phyloP scores from a whole-genome alignment of 2,888 invertebrate genomes.

The Acronicta alni region DNA sequence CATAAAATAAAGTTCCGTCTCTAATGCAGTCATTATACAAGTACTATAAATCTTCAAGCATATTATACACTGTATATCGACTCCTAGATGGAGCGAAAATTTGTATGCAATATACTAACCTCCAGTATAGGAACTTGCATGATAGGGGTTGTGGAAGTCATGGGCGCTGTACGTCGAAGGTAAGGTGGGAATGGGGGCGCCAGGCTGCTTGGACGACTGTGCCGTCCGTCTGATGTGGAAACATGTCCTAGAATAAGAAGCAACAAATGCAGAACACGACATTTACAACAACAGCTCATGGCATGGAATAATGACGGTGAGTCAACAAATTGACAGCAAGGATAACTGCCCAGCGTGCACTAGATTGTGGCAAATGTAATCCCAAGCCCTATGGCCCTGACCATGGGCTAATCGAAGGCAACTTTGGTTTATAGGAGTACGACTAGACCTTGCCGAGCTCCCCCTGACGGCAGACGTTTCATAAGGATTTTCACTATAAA shows the following conservation, averaged over 20 bases:
- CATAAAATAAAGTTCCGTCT: constrained; percentile 19
- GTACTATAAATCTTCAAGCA: constrained; percentile 8
- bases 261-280: constrained; percentile 9
- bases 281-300: background rate
- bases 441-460: too few relatives aligned
- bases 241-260: constrained; percentile 91
- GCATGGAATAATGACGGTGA: too few relatives aligned
- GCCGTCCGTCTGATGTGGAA: constrained; percentile 96
- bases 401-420: too few relatives aligned
- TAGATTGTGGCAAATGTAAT: too few relatives aligned
- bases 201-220: constrained; percentile 92
- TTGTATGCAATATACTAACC: constrained; percentile 70
- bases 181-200: constrained; percentile 95
- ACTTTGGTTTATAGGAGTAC: too few relatives aligned
- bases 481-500: too few relatives aligned
- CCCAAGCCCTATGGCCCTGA: too few relatives aligned
- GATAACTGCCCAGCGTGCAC: too few relatives aligned
- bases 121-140: constrained; percentile 83
- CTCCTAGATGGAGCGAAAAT: background rate
- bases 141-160: constrained; percentile 94
- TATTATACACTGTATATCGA: background rate
- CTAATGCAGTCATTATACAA: constrained; percentile 18
- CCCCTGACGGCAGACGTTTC: too few relatives aligned
- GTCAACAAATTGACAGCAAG: too few relatives aligned
- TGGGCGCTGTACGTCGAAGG: constrained; percentile 98